Base-by-base conservation (phyloP, 1,140 invertebrate species). In the Conus betulinus region DNA sequence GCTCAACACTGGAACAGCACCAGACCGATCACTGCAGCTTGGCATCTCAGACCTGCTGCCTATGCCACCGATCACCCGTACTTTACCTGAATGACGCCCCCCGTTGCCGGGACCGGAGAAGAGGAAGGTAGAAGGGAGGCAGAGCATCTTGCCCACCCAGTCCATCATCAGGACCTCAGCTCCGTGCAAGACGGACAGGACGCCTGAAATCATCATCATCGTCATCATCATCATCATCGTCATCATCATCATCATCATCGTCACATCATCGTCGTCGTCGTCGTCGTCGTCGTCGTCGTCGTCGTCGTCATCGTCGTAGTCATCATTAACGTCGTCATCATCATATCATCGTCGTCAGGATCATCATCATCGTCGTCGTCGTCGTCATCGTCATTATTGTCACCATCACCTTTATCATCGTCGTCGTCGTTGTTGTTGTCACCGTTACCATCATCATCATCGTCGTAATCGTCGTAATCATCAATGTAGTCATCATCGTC, bases 81-180 rank as follows among this genome's bases (percentile, higher is more conserved):
- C 13, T n/a, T 25, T 89, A 94, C 93, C 93, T 94, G 92, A 79
- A 93, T 98, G 55, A 99, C 97, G 53, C 99, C 99, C 98, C 0
- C 98, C 98, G 13, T 96, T 96, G 0, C 98, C 97, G 90, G 96
- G 96, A 23, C 89, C 97, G 91, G 85, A 92, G 85, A 92, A 93
- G 0, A 99, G 95, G 94, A 99, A 99, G 60, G 97, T 96, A 2
- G 85, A 55, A 87, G 99, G 99, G 1, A 99, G 95, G 15, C 97
- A 96, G 1, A 99, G 93, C 91, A 99, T 96, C 95, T 99, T 98
- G 6, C 97, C 94, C 27, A 99, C 94, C 99, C 99, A 99, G 94
- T 99, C 98, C 97, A 99, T 97, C 87, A 98, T 97, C 0, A 98
- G 96, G 7, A 99, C 97, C 96, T 99, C 3, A 99, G 96, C 95